Base-by-base conservation (phyloP, 2,113 vertebrate species). In the Tetraodon nigroviridis region DNA sequence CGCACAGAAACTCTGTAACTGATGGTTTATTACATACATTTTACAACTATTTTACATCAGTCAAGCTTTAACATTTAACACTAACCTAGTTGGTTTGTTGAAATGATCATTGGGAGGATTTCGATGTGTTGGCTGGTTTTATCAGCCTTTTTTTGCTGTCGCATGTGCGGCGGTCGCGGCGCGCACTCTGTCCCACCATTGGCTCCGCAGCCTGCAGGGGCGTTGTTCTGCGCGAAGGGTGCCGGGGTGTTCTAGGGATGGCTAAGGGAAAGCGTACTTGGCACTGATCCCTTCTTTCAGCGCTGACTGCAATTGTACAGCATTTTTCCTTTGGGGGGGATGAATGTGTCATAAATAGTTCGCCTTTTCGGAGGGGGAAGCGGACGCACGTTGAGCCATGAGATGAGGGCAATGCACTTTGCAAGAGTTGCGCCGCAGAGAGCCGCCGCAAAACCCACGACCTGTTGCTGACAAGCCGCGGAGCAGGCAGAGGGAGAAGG, bases 401-500 rank as follows among this genome's bases (percentile, higher is more conserved):
- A 81, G 62, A 90, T 90, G 90, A 90, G 73, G 87, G 81, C 81
- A 75, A 68, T 73, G 84, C 89, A 86, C 83, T 83, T 83, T 79
- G 86, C 77, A 65, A 78, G 83, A 82, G 51, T 84, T 68, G 84
- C 75, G 82, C 82, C 84, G 80, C 87, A 83, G 61, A 87, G 78
- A 88, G 73, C 67, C 80, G 82, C 84, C 84, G 76, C 85, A 69
- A 81, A 86, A 72, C 86, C 82, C 75, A 78, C 81, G 84, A 89
- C 84, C 86, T 87, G 86, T 70, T 86, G 84, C 89, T 90, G 89
- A 91, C 86, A 83, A 87, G 82, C 86, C 84, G 82, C 84, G 84
- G 64, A 29, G 71, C 71, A 67, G 68, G 82, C 64, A 73, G 73
- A 27, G 51, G 24, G 22, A 69, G 71, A 78, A 58, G 79, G 80